Evolutionary conservation across 2,113 vertebrate genomes (phyloP).

Genomic region (Psilopogon haemacephalus): DNA sequence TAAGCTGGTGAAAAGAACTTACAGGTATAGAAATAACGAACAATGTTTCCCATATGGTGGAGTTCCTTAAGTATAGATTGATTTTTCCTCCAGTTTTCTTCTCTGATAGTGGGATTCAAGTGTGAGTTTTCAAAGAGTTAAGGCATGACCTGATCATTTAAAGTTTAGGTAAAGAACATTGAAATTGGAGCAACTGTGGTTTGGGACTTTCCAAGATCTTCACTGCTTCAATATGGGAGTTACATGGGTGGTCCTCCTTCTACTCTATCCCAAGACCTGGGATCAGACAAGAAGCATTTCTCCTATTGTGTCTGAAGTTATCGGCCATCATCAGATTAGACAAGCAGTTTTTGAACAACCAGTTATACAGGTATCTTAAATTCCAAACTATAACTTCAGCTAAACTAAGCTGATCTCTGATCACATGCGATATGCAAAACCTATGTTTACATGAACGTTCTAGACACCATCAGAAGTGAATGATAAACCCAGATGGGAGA

Average conservation of each 20-base stretch:
- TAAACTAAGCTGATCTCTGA: background rate
- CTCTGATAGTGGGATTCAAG: background rate
- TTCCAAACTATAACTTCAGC: background rate
- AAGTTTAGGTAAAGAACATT: background rate
- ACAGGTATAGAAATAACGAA: background rate
- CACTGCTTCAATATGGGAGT: background rate
- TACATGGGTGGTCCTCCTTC: background rate
- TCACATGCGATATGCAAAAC: background rate
- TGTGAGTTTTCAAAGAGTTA: background rate
- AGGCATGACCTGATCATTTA: background rate
- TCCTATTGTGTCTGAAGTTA: background rate
- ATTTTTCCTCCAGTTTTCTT: background rate
- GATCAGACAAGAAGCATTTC: background rate
- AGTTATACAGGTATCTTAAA: slow-evolving; percentile 24
- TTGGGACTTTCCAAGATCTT: slow-evolving; percentile 10
- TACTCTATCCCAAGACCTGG: background rate
- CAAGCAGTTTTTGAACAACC: background rate
- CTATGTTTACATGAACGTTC: background rate
- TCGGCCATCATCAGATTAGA: background rate
- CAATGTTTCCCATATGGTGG: background rate
- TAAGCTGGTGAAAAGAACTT: background rate
- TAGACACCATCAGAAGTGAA: background rate
- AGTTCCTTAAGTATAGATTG: background rate
- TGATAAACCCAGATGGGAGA: background rate
- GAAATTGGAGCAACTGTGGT: background rate